A percentile compares a stretch with the other conserved stretches of the same genome.
Evolutionary conservation across 2,797 vertebrate genomes (phyloP).

Genomic region (Pseudopleuronectes americanus): DNA sequence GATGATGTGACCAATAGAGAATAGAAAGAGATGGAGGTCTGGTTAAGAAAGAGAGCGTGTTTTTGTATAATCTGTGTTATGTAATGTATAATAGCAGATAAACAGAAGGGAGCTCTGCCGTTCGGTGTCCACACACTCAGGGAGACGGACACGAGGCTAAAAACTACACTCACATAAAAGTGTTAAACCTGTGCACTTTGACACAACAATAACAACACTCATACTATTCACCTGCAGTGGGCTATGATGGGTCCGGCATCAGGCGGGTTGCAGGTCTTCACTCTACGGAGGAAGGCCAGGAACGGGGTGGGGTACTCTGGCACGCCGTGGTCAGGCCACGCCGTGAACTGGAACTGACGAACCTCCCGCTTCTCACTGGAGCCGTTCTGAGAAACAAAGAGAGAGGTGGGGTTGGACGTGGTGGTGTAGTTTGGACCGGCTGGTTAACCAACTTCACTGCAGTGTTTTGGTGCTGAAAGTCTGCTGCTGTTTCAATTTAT

Average conservation of each 20-base stretch:
- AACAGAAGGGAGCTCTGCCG: constrained; percentile 12
- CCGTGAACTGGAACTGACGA: constrained; percentile 98
- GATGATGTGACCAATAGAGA: constrained; percentile 57
- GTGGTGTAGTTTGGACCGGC: too few relatives aligned
- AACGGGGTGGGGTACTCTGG: constrained; percentile 97
- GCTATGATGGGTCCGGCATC: constrained; percentile 95
- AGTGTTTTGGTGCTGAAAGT: too few relatives aligned
- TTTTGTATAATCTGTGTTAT: constrained; percentile 60
- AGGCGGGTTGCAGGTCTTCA: constrained; percentile 97
- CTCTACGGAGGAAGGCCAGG: constrained; percentile 96
- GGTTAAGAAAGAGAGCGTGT: constrained; percentile 38
- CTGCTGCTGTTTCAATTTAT: too few relatives aligned
- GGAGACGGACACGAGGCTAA: background rate
- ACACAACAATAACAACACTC: background rate
- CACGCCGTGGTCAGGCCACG: constrained; percentile 97
- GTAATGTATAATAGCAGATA: constrained; percentile 47
- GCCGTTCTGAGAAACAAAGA: constrained; percentile 86
- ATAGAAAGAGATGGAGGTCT: constrained; percentile 43
- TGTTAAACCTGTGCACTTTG: constrained; percentile 13
- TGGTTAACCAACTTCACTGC: too few relatives aligned
- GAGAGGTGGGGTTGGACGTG: too few relatives aligned
- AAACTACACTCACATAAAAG: background rate
- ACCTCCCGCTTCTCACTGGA: constrained; percentile 98
- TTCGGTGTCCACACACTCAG: constrained; percentile 6
- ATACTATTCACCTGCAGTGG: constrained; percentile 91